A percentile compares a stretch with the other conserved stretches of the same genome.
These are phyloP conservation scores for Tragelaphus scriptus DNA, from an alignment of 2,113 vertebrate species.

Conservation along the genomic window DNA sequence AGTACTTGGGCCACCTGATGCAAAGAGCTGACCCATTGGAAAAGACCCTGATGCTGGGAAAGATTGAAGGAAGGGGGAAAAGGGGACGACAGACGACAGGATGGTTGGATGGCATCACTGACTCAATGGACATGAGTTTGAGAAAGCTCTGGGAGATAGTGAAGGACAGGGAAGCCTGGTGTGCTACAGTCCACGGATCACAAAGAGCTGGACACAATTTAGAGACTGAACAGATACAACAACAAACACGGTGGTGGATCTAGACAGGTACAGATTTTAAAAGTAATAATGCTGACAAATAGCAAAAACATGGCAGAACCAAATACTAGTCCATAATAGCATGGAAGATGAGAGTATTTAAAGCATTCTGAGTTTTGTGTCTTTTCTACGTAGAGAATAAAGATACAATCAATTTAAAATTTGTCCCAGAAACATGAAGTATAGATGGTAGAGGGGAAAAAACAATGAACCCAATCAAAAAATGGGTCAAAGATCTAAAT, in stretches of 20 bases:
- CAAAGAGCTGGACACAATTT: background rate
- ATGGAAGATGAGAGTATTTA: background rate
- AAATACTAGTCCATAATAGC: background rate
- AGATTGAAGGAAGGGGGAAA: background rate
- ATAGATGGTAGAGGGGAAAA: background rate
- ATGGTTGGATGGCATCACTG: background rate
- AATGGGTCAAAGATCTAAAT: background rate
- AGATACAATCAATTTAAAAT: background rate
- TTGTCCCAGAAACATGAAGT: background rate
- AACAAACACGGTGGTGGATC: background rate
- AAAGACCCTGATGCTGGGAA: background rate
- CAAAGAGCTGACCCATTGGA: background rate
- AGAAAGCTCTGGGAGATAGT: background rate
- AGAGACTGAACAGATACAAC: background rate
- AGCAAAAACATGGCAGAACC: background rate
- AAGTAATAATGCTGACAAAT: background rate
- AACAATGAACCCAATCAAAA: background rate
- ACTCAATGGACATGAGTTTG: background rate
- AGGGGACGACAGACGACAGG: fast-evolving
- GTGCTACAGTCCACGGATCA: background rate
- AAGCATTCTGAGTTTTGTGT: background rate
- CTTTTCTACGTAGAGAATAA: background rate
- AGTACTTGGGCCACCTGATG: background rate
- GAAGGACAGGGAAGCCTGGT: background rate
- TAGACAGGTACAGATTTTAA: background rate